These are phyloP conservation scores for Mycalesis mineus DNA, from an alignment of 2,888 invertebrate species.

Conservation along the genomic window DNA sequence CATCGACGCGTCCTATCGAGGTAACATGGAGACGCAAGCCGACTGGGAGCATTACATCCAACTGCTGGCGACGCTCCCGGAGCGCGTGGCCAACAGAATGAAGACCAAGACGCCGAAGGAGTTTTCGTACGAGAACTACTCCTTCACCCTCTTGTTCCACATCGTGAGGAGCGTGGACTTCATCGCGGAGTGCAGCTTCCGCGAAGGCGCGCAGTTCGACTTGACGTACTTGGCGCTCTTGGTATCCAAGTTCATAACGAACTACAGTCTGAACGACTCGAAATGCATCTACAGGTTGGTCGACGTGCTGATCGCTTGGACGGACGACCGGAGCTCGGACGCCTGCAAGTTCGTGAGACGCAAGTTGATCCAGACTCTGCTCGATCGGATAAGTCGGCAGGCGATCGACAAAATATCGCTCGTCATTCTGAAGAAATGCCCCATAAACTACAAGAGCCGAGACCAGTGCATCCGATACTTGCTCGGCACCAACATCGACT, in stretches of 20 bases:
- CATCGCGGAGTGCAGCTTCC: constrained; percentile 62
- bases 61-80: constrained; percentile 82
- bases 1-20: constrained; percentile 18
- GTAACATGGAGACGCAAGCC: constrained; percentile 34
- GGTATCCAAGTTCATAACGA: constrained; percentile 79
- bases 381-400: constrained; percentile 76
- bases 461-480: constrained; percentile 65
- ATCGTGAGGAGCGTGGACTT: constrained; percentile 80
- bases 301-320: constrained; percentile 76
- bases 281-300: constrained; percentile 72
- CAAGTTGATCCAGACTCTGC: constrained; percentile 68
- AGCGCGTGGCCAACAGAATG: constrained; percentile 82
- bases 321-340: constrained; percentile 45
- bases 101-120: constrained; percentile 74
- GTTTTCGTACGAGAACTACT: constrained; percentile 78
- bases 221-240: constrained; percentile 72
- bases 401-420: constrained; percentile 79
- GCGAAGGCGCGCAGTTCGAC: constrained; percentile 49
- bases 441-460: constrained; percentile 56
- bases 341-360: constrained; percentile 54
- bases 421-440: constrained; percentile 73
- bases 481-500: constrained; percentile 71
- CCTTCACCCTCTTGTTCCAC: constrained; percentile 79
- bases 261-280: constrained; percentile 72
- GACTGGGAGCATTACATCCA: constrained; percentile 79